Percentiles rank a stretch among this genome's conserved stretches.
Conservation (phyloP, 1,140 invertebrate genomes). For the Caenorhabditis briggsae region DNA sequence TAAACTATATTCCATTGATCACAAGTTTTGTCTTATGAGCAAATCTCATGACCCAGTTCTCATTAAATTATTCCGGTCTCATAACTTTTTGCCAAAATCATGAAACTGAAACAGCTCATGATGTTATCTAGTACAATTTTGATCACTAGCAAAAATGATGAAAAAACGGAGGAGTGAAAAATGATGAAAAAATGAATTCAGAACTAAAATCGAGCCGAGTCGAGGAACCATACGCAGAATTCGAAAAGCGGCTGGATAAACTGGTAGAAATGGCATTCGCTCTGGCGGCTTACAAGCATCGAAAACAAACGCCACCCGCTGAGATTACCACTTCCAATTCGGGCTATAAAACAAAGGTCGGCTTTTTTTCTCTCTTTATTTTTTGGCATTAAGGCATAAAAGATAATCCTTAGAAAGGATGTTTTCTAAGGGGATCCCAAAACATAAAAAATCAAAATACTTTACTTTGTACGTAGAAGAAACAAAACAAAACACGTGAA, state of each 20-base stretch:
- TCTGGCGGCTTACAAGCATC: conserved; percentile 10
- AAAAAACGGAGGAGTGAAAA: not conserved
- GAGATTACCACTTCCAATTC: conserved; percentile 1
- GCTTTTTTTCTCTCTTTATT: not conserved
- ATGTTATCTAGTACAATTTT: no score
- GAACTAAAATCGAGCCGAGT: conserved; percentile 34
- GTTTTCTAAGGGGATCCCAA: not conserved
- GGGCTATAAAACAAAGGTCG: conserved; percentile 17
- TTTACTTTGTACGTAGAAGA: not conserved
- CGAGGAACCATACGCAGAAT: not conserved
- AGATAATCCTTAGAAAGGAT: not conserved
- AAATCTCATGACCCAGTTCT: no score
- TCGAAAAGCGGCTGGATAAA: conserved; percentile 6
- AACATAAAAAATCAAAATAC: not conserved
- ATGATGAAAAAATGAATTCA: not conserved
- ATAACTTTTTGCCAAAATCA: no score
- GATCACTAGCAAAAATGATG: not conserved
- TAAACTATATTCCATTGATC: no score
- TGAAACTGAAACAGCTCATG: no score
- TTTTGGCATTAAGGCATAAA: not conserved
- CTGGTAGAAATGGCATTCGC: conserved; percentile 22
- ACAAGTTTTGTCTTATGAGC: no score
- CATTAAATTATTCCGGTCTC: not conserved
- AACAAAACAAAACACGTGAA: conserved; percentile 6
- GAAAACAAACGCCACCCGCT: conserved; percentile 29